Base-by-base conservation (phyloP, 2,888 invertebrate genomes). In the Argyresthia goedartella region DNA sequence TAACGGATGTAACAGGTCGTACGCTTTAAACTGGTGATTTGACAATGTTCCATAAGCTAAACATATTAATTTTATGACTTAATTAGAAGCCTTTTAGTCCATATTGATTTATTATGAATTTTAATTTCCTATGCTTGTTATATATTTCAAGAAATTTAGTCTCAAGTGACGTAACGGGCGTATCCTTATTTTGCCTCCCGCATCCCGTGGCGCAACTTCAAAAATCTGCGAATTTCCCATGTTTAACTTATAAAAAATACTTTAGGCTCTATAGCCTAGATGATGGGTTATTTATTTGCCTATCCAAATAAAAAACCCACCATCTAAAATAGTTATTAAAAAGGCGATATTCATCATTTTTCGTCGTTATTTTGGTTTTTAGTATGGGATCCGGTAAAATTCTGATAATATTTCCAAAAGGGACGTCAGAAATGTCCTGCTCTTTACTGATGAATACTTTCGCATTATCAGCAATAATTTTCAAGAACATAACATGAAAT, bases 11-110 rank as follows among this genome's bases (percentile, higher is more conserved):
- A 49, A 49, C 49, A 36, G 49, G 49, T 49, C 14, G 35, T 36
- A 49, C 49, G 36, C 35, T 36, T 49, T 49, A n/a, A 49, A 49
- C 35, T 50, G 25, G 50, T 25, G 25, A 45, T 45, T 45, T 45
- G 45, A 45, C 25, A 14, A 45, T 45, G 45, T 45, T 45, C 8
- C 33, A 50, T 50, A 50, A 41, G 41, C 41, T 15, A 41, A 42
- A 35, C 50, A 50, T 50, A 50, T 50, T 25, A 14, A 50, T 50
- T 42, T 50, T 50, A 50, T 42, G 15, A 50, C 50, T 50, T 42
- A 3, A 50, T 9, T 50, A 11, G 11, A n/a, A 16, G 50, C 50
- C 9, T 50, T 50, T 50, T 50, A 50, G 50, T 16, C 42, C 35
- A 50, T 16, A 50, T 33, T 25, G 41, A 42, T 50, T 16, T 16